Conservation (phyloP, 2,113 vertebrate genomes). For the Mesitornis unicolor region DNA sequence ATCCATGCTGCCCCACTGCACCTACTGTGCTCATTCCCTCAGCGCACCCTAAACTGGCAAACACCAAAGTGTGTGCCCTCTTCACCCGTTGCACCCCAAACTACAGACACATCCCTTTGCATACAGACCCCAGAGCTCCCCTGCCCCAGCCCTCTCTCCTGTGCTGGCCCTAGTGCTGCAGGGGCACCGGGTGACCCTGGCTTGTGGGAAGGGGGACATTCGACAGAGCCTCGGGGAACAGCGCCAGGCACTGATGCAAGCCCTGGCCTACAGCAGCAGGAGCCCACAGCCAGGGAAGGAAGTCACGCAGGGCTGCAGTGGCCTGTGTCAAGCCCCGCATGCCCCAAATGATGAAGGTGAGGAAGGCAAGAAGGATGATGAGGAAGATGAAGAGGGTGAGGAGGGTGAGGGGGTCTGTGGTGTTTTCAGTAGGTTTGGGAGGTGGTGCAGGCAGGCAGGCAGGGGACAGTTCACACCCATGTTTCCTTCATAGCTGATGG, state of each 20-base stretch:
- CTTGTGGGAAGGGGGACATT: neutral
- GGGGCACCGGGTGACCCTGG: neutral
- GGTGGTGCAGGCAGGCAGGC: neutral
- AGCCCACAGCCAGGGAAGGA: neutral
- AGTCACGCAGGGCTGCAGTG: fast-evolving
- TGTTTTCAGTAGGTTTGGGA: neutral
- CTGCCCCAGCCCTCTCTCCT: neutral
- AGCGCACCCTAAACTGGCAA: fast-evolving
- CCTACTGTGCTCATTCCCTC: neutral
- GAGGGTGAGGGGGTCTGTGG: neutral
- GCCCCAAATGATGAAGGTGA: neutral
- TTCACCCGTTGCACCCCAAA: neutral
- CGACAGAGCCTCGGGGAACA: neutral
- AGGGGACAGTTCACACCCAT: neutral
- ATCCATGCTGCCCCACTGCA: neutral
- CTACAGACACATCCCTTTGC: fast-evolving
- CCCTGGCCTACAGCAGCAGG: neutral
- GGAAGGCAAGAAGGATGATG: neutral
- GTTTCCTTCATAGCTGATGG: neutral
- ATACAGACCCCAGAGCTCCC: fast-evolving
- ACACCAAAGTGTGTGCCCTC: neutral
- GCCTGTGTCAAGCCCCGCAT: fast-evolving
- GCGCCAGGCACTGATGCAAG: fast-evolving
- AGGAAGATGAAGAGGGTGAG: neutral
- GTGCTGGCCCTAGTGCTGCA: neutral